Conservation (phyloP, 2,113 vertebrate genomes). For the Bubo bubo region DNA sequence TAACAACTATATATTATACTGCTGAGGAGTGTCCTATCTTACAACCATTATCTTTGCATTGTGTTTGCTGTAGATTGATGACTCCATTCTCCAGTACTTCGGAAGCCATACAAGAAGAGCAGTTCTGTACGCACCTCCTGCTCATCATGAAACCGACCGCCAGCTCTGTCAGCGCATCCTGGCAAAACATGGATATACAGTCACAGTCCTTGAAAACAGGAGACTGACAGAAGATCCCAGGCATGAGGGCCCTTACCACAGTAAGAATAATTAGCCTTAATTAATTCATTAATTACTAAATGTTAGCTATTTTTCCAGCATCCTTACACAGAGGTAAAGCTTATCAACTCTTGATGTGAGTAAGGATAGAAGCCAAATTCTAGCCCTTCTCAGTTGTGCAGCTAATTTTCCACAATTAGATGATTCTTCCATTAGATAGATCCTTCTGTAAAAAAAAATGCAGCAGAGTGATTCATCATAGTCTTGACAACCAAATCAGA, state of each 20-base stretch:
- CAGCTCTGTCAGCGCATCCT: constrained; percentile 81
- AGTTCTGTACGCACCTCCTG: constrained; percentile 74
- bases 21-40: not conserved
- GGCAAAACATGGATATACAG: constrained; percentile 74
- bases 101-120: constrained; percentile 61
- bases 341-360: not conserved
- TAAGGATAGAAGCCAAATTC: not conserved
- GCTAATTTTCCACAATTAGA: not conserved
- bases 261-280: constrained; percentile 55
- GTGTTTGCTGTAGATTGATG: constrained; percentile 66
- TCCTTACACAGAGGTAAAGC: not conserved
- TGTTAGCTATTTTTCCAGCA: not conserved
- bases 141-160: constrained; percentile 67
- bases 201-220: constrained; percentile 74
- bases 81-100: constrained; percentile 49
- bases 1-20: not conserved
- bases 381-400: not conserved
- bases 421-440: not conserved
- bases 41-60: not conserved
- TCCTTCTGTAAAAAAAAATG: not conserved
- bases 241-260: constrained; percentile 14
- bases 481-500: not conserved
- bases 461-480: not conserved
- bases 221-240: constrained; percentile 56
- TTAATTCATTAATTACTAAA: not conserved